phyloP scores from a whole-genome alignment of 2,888 invertebrate genomes.

The Tryphoninae sp. region DNA sequence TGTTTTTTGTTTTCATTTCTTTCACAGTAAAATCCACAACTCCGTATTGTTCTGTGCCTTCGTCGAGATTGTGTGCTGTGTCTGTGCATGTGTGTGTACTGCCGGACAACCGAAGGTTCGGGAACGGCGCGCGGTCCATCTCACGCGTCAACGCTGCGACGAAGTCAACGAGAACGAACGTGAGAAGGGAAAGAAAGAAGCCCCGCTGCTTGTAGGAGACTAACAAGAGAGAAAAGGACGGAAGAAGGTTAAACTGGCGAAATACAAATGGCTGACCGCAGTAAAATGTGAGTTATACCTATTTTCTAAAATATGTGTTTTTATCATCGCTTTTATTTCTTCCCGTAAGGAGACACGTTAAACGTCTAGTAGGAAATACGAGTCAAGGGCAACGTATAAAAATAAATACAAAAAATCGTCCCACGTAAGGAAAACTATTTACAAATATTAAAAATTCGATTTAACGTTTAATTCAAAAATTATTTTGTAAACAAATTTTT shows the following conservation, averaged over 20 bases:
- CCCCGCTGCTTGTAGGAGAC: background rate
- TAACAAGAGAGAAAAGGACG: slow-evolving; percentile 27
- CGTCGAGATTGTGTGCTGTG: background rate
- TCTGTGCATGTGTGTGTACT: background rate
- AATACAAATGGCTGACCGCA: slow-evolving; percentile 72
- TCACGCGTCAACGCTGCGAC: background rate
- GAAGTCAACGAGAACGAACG: background rate
- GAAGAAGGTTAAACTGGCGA: slow-evolving; percentile 23
- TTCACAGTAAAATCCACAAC: slow-evolving; percentile 18
- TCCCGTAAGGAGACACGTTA: background rate
- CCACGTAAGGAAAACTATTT: background rate
- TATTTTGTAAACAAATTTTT: background rate
- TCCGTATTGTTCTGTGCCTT: slow-evolving; percentile 45
- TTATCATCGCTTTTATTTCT: slow-evolving; percentile 6
- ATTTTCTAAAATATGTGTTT: background rate
- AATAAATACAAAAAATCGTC: slow-evolving; percentile 13
- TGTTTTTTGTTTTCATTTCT: background rate
- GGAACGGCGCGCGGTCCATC: slow-evolving; percentile 21
- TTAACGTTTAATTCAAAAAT: background rate
- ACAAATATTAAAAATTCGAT: background rate
- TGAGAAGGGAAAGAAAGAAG: slow-evolving; percentile 10
- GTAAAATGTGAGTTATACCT: slow-evolving; percentile 73
- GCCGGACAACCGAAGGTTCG: slow-evolving; percentile 14
- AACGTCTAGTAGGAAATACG: too few species aligned
- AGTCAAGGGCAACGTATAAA: background rate